Conservation (phyloP, 2,888 invertebrate genomes). For the Brenthis daphne region DNA sequence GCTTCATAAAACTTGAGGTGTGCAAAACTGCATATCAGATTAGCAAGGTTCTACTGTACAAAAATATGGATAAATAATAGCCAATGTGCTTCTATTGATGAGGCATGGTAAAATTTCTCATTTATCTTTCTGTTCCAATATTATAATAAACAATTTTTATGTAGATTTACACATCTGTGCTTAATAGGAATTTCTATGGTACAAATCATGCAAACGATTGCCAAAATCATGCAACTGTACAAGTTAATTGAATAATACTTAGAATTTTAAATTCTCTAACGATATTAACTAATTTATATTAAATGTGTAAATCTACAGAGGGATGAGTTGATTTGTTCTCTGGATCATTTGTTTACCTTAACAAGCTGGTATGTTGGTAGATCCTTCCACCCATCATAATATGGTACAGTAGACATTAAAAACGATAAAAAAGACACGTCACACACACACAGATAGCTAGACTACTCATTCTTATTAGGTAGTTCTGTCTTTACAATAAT, state of each 20-base stretch:
- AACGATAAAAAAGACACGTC: constrained; percentile 79
- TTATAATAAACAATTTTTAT: constrained; percentile 39
- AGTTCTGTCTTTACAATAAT: neutral
- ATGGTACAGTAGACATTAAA: constrained; percentile 79
- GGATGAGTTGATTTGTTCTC: constrained; percentile 64
- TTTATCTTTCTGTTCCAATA: constrained; percentile 31
- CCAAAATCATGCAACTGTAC: constrained; percentile 22
- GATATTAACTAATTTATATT: constrained; percentile 7
- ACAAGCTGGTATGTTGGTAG: constrained; percentile 86
- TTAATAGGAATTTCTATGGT: constrained; percentile 41
- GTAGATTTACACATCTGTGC: constrained; percentile 76
- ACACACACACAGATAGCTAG: constrained; percentile 76
- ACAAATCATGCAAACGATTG: constrained; percentile 45
- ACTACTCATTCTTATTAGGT: constrained; percentile 46
- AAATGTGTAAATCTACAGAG: constrained; percentile 77
- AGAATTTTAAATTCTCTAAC: constrained; percentile 12
- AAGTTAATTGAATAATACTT: constrained; percentile 7
- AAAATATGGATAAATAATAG: constrained; percentile 53
- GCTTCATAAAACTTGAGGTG: constrained; percentile 25
- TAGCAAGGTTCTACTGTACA: constrained; percentile 56
- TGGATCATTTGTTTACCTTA: constrained; percentile 81
- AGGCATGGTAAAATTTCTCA: constrained; percentile 59
- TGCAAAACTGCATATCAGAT: constrained; percentile 35
- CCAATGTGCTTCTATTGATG: constrained; percentile 71
- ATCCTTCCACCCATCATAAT: constrained; percentile 83